Evolutionary conservation across 2,797 vertebrate species (phyloP).

Genomic region (Lacerta viridis): DNA sequence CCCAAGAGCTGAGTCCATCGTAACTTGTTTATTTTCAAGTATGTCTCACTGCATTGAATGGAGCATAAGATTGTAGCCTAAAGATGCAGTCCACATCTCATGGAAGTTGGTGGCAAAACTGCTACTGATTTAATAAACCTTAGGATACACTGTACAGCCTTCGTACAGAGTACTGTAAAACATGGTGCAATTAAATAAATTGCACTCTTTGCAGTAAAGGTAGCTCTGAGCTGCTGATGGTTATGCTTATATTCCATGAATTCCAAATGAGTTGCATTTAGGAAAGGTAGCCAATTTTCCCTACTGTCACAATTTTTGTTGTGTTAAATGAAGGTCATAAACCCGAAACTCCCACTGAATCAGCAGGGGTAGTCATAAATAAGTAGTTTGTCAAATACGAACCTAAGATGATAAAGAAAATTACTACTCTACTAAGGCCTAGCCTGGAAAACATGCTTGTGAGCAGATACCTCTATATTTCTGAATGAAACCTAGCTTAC

Average conservation of each 20-base stretch:
- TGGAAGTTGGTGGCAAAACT: background rate
- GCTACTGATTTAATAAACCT: background rate
- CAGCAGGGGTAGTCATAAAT: background rate
- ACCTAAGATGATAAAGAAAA: background rate
- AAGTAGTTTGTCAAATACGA: background rate
- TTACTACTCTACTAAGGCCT: background rate
- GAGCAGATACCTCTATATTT: fast-evolving
- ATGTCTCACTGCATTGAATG: background rate
- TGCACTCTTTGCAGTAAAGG: background rate
- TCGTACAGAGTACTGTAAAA: background rate
- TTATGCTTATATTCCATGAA: background rate
- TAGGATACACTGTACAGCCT: background rate
- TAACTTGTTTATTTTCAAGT: background rate
- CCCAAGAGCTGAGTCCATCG: background rate
- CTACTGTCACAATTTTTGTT: background rate
- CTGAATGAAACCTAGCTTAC: background rate
- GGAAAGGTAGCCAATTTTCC: background rate
- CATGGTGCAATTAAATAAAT: background rate
- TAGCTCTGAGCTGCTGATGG: background rate
- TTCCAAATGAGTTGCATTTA: background rate
- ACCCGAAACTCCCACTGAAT: background rate
- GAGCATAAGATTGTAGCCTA: background rate
- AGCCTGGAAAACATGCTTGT: slow-evolving; percentile 4
- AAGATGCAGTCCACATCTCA: too few relatives aligned
- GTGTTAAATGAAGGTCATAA: background rate